phyloP scores from a whole-genome alignment of 2,113 vertebrate genomes.

The Camelus dromedarius region DNA sequence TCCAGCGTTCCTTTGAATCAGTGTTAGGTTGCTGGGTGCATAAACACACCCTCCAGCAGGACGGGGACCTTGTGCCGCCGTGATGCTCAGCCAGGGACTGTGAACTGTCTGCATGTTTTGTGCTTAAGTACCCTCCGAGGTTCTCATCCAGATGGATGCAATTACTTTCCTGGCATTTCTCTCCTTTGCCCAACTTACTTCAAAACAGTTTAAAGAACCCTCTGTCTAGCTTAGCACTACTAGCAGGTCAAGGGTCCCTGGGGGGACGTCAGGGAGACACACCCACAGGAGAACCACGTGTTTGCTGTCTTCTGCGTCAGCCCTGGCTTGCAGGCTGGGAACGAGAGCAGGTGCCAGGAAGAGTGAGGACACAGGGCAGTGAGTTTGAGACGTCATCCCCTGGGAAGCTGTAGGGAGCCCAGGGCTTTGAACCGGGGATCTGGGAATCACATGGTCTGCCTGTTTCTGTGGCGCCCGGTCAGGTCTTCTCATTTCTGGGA shows the following conservation, averaged over 20 bases:
- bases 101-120: neutral
- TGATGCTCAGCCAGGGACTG: neutral
- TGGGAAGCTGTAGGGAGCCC: neutral
- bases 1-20: fast-evolving
- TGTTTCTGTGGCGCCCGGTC: neutral
- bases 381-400: too few relatives aligned
- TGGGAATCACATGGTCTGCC: fast-evolving
- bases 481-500: neutral
- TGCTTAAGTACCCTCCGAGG: too few relatives aligned
- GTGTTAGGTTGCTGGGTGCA: fast-evolving
- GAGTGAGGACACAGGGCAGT: fast-evolving
- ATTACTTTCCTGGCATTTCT: neutral
- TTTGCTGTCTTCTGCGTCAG: neutral
- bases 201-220: fast-evolving
- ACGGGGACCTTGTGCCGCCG: fast-evolving
- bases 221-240: neutral
- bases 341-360: neutral
- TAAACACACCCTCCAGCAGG: fast-evolving
- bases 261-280: neutral
- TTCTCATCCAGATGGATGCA: neutral
- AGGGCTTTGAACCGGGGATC: neutral
- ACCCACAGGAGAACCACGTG: fast-evolving
- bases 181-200: neutral
- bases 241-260: fast-evolving
- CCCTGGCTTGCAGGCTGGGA: neutral